Evolutionary conservation across 2,888 invertebrate genomes (phyloP).

Genomic region (Ramazzottius varieornatus): DNA sequence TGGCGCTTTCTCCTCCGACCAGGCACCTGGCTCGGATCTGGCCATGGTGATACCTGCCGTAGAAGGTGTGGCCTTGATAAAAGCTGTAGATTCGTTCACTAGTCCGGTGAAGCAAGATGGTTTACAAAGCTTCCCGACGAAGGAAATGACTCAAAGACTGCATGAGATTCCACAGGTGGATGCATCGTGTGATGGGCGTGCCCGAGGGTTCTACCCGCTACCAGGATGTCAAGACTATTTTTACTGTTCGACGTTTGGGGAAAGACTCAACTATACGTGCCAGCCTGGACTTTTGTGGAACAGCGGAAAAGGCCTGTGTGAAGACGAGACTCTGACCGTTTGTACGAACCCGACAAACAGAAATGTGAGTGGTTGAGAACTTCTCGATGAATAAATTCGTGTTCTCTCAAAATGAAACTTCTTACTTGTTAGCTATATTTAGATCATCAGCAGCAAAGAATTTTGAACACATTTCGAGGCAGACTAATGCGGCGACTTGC

Average conservation of each 20-base stretch:
- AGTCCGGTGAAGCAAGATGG: too few species aligned
- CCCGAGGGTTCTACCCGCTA: background rate
- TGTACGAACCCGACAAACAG: background rate
- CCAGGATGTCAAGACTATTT: background rate
- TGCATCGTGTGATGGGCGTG: background rate
- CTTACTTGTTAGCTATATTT: too few species aligned
- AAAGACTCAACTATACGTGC: background rate
- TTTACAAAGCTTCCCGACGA: background rate
- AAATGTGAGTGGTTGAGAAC: background rate
- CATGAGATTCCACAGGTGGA: background rate
- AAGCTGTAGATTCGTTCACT: too few species aligned
- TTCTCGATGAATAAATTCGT: too few species aligned
- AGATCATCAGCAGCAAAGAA: too few species aligned
- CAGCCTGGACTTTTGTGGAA: background rate
- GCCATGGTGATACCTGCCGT: too few species aligned
- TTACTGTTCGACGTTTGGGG: slow-evolving; percentile 3
- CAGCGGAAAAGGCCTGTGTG: background rate
- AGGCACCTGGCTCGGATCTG: too few species aligned
- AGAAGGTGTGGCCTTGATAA: background rate
- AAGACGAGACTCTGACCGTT: background rate
- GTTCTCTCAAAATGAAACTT: too few species aligned
- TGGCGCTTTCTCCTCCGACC: too few species aligned
- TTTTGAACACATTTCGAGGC: too few species aligned
- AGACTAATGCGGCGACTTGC: too few species aligned
- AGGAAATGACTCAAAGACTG: background rate